Percentiles rank a stretch among this genome's conserved stretches.
Evolutionary conservation across 2,888 invertebrate genomes (phyloP).

Genomic region (Volucella bombylans): DNA sequence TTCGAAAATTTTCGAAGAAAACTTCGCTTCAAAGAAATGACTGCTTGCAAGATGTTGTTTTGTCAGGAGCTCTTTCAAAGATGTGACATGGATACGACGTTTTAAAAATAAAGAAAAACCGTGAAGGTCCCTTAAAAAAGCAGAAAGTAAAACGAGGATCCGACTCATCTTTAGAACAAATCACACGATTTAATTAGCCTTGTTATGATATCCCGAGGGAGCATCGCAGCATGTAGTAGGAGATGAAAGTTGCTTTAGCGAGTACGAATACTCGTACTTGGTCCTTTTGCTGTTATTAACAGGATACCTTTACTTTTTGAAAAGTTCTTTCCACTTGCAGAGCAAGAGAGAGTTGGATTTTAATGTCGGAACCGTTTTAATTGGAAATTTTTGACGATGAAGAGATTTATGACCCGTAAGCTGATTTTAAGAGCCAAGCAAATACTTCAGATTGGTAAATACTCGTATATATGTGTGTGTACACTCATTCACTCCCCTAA

Average conservation of each 20-base stretch:
- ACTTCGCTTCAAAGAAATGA: slow-evolving; percentile 7
- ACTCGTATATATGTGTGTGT: too few relatives aligned
- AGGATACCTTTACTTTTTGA: slow-evolving; percentile 21
- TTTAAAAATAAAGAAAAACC: slow-evolving; percentile 22
- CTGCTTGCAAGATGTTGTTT: slow-evolving; percentile 42
- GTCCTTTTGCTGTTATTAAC: slow-evolving; percentile 42
- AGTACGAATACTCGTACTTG: not conserved
- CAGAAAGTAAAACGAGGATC: slow-evolving; percentile 10
- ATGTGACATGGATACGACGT: slow-evolving; percentile 65
- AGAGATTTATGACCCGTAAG: slow-evolving; percentile 69
- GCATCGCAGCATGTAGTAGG: slow-evolving; percentile 6
- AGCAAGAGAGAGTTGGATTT: slow-evolving; percentile 40
- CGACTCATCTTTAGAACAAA: slow-evolving; percentile 56
- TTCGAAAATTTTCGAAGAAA: not conserved
- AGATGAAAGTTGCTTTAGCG: not conserved
- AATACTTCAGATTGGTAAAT: slow-evolving; percentile 57
- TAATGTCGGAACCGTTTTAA: slow-evolving; percentile 63
- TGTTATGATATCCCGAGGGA: slow-evolving; percentile 68
- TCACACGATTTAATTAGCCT: slow-evolving; percentile 71
- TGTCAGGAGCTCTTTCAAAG: slow-evolving; percentile 48
- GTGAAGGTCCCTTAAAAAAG: not conserved
- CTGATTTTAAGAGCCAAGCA: slow-evolving; percentile 68
- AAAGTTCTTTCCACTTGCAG: slow-evolving; percentile 25
- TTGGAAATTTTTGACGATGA: slow-evolving; percentile 66
- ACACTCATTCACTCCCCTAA: slow-evolving; percentile 35